A percentile compares a stretch with the other conserved stretches of the same genome.
These are phyloP conservation scores for Malacoctenus gilli DNA, from an alignment of 2,797 vertebrate genomes.

Conservation along the genomic window DNA sequence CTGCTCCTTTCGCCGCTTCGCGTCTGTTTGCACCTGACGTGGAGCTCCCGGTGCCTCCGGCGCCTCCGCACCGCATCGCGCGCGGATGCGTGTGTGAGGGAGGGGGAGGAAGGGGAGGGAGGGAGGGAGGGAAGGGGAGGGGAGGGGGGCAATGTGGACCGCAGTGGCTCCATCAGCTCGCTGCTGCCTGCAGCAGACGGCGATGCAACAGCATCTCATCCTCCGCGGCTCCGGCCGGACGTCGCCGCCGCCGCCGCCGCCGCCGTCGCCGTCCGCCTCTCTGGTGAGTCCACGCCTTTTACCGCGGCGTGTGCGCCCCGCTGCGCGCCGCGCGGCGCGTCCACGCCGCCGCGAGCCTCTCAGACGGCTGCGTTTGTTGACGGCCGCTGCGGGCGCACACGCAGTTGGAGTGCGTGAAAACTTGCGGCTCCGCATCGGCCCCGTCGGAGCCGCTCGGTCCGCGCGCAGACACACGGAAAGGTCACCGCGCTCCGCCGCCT, in stretches of 20 bases:
- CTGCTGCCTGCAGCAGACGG: conserved; percentile 58
- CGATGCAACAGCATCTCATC: conserved; percentile 55
- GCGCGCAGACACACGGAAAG: conserved; percentile 56
- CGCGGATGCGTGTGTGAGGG: no score
- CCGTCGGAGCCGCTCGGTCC: conserved; percentile 46
- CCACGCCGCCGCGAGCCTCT: no score
- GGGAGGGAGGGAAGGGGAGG: neutral
- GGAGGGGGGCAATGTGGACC: conserved; percentile 57
- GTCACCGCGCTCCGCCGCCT: conserved; percentile 32
- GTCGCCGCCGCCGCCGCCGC: conserved; percentile 14
- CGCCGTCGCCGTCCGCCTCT: neutral
- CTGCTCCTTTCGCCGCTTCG: conserved; percentile 52
- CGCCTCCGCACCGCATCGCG: neutral
- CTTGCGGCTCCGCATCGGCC: conserved; percentile 45
- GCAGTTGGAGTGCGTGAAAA: no score
- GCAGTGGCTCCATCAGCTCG: conserved; percentile 64
- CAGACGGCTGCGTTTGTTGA: no score
- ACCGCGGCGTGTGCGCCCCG: no score
- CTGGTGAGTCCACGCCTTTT: conserved; percentile 58
- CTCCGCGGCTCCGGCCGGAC: conserved; percentile 23
- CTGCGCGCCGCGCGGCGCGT: no score
- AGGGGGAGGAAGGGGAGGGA: conserved; percentile 11
- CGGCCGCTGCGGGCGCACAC: no score
- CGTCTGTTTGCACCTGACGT: conserved; percentile 46
- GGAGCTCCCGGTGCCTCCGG: conserved; percentile 1